Evolutionary conservation across 2,888 invertebrate genomes (phyloP).

Genomic region (Drosophila mimica): DNA sequence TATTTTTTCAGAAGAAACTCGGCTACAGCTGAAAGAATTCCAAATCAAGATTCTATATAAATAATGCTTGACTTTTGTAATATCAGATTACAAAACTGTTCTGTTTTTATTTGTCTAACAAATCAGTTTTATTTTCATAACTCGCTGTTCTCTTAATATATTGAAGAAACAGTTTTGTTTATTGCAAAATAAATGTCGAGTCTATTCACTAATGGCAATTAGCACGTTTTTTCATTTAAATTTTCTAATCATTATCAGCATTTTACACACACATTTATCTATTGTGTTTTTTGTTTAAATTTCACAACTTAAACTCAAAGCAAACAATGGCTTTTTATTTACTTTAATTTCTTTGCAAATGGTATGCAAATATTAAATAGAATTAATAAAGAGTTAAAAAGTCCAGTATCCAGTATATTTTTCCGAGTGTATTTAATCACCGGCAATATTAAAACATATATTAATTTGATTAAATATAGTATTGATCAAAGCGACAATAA

Average conservation of each 20-base stretch:
- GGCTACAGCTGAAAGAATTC: slow-evolving; percentile 19
- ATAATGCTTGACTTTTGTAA: slow-evolving; percentile 6
- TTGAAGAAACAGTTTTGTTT: not conserved
- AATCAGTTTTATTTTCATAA: not conserved
- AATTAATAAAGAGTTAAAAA: not conserved
- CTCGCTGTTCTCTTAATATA: not conserved
- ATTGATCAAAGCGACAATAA: not conserved
- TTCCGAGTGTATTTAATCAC: not conserved
- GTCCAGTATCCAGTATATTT: not conserved
- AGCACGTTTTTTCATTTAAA: not conserved
- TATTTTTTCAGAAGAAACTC: slow-evolving; percentile 3
- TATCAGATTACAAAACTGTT: not conserved
- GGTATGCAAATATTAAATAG: not conserved
- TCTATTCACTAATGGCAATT: not conserved
- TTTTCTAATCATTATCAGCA: not conserved
- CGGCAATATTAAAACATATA: not conserved
- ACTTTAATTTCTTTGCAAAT: not conserved
- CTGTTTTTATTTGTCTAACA: not conserved
- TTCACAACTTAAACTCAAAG: not conserved
- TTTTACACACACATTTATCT: not conserved
- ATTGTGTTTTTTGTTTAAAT: not conserved
- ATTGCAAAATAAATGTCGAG: not conserved
- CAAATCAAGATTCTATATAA: slow-evolving; percentile 8
- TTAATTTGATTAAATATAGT: not conserved
- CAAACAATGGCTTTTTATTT: not conserved